phyloP scores from a whole-genome alignment of 2,888 invertebrate species.

The Trissonchulus sp. region DNA sequence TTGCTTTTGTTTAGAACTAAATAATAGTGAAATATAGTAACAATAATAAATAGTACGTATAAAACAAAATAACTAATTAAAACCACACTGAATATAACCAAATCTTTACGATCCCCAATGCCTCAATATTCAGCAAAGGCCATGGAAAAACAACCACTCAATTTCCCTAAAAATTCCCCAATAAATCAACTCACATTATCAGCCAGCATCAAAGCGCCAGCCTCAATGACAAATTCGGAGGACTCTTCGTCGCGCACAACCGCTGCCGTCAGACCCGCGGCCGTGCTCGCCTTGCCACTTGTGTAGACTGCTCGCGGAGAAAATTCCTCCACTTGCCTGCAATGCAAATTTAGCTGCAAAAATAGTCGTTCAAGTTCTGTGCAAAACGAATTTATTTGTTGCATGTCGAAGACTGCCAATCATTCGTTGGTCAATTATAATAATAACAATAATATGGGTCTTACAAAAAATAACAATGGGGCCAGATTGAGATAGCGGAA shows the following conservation, averaged over 20 bases:
- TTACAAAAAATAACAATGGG: constrained; percentile 14
- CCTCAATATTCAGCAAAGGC: too few species aligned
- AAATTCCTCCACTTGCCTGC: constrained; percentile 69
- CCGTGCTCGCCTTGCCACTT: constrained; percentile 93
- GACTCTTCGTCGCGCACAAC: constrained; percentile 97
- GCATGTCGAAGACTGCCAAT: neutral
- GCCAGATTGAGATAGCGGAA: too few species aligned
- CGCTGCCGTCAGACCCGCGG: constrained; percentile 96
- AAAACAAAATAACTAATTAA: too few species aligned
- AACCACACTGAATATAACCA: too few species aligned
- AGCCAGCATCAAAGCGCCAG: constrained; percentile 97
- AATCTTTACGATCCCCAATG: too few species aligned
- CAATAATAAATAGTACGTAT: too few species aligned
- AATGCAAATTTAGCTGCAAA: neutral
- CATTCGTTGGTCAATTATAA: constrained; percentile 23
- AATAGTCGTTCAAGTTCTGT: neutral
- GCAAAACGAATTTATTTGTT: too few species aligned
- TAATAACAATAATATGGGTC: neutral
- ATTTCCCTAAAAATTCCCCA: too few species aligned
- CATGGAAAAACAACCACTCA: too few species aligned
- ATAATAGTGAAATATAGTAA: too few species aligned
- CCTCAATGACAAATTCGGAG: constrained; percentile 97
- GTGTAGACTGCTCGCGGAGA: constrained; percentile 94
- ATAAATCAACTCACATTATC: constrained; percentile 75
- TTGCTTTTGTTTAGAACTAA: too few species aligned